Percentiles rank a stretch among this genome's conserved stretches.
Evolutionary conservation across 92 coral and sea anemone species (phyloP).

Genomic region (Montipora capitata): DNA sequence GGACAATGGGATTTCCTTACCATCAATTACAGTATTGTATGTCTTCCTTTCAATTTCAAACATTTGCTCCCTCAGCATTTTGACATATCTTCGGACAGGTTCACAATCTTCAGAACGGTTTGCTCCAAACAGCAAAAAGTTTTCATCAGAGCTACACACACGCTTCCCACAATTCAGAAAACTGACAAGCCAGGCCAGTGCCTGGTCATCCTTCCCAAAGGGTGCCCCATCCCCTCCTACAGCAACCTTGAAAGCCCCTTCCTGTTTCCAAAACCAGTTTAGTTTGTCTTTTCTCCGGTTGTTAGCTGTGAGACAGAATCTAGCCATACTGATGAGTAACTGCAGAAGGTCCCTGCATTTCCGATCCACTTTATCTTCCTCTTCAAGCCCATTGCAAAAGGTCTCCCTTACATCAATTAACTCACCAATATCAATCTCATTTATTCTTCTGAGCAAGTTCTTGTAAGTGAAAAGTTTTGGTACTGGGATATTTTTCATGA

Average conservation of each 20-base stretch:
- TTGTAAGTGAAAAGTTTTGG: neutral
- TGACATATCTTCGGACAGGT: slow-evolving; percentile 68
- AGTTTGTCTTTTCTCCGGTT: neutral
- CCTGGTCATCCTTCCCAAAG: slow-evolving; percentile 74
- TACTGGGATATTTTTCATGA: neutral
- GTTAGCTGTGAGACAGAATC: slow-evolving; percentile 31
- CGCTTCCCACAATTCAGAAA: slow-evolving; percentile 40
- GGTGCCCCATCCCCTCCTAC: slow-evolving; percentile 73
- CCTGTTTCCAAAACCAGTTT: slow-evolving; percentile 40
- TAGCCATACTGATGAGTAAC: slow-evolving; percentile 40
- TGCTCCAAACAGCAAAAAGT: slow-evolving; percentile 49
- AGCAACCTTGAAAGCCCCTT: slow-evolving; percentile 55
- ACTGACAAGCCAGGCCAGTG: slow-evolving; percentile 68
- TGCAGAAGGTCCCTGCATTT: slow-evolving; percentile 50
- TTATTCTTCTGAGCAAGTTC: neutral
- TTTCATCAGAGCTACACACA: slow-evolving; percentile 47
- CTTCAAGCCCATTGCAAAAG: slow-evolving; percentile 68
- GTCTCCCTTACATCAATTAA: slow-evolving; percentile 69
- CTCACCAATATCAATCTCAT: slow-evolving; percentile 1
- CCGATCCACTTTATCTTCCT: slow-evolving; percentile 71
- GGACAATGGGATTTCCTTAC: slow-evolving; percentile 38
- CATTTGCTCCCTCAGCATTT: slow-evolving; percentile 61
- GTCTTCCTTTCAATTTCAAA: slow-evolving; percentile 49
- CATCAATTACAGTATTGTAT: slow-evolving; percentile 57
- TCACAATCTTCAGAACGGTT: too few species aligned